phyloP scores from a whole-genome alignment of 2,797 vertebrate genomes.

The Agapornis canus region DNA sequence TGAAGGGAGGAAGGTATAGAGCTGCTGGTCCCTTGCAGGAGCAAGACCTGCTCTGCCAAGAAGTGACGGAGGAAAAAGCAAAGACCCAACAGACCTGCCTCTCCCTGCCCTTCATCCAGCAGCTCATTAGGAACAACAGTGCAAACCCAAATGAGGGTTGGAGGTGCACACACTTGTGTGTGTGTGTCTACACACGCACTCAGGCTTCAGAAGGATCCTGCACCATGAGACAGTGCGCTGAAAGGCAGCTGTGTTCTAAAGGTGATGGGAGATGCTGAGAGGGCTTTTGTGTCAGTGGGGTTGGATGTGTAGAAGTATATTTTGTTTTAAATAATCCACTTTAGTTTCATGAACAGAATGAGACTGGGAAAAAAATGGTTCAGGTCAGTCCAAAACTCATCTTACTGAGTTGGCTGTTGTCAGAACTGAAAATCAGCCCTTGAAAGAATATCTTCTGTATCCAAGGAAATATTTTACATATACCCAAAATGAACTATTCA shows the following conservation, averaged over 20 bases:
- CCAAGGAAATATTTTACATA: slow-evolving; percentile 3
- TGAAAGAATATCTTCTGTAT: neutral
- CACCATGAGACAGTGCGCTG: fast-evolving
- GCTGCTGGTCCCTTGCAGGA: neutral
- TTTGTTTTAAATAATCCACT: neutral
- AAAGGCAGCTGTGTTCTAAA: neutral
- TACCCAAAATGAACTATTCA: neutral
- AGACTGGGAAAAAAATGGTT: neutral
- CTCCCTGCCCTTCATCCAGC: neutral
- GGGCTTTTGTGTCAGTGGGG: neutral
- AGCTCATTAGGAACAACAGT: neutral
- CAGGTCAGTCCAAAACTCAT: neutral
- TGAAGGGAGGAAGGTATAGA: neutral
- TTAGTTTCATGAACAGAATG: neutral
- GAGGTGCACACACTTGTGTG: fast-evolving
- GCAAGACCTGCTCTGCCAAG: neutral
- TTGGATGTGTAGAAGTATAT: neutral
- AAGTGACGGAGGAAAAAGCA: neutral
- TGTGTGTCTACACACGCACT: neutral
- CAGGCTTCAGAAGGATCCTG: neutral
- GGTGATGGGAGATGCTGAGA: neutral
- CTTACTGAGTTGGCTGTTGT: neutral
- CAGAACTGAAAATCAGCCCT: neutral
- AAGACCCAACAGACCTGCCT: neutral
- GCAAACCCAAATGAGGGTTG: neutral